These are phyloP conservation scores for Willowsia nigromaculata DNA, from an alignment of 2,888 invertebrate genomes.

Conservation along the genomic window DNA sequence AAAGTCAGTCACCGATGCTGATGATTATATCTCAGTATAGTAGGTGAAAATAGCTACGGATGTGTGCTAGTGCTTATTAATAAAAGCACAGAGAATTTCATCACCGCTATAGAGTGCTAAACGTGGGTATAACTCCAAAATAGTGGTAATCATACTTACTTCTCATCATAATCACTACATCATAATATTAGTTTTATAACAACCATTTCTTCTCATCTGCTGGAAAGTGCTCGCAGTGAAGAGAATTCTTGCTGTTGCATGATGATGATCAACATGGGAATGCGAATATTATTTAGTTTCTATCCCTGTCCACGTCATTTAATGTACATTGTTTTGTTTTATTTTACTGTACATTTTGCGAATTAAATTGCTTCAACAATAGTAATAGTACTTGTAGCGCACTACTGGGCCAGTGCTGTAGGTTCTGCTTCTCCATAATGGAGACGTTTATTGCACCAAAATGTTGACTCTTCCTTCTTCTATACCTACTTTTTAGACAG, in stretches of 20 bases:
- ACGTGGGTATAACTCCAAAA: neutral
- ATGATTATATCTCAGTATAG: neutral
- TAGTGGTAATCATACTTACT: neutral
- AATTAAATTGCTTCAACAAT: neutral
- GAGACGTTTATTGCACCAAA: neutral
- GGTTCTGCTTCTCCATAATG: neutral
- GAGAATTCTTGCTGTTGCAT: neutral
- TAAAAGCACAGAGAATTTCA: constrained; percentile 29
- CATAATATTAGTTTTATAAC: constrained; percentile 42
- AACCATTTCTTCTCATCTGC: neutral
- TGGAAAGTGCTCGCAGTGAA: neutral
- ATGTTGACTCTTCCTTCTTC: neutral
- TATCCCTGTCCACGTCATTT: neutral
- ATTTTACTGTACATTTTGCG: neutral
- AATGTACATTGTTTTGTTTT: neutral
- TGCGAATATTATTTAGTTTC: neutral
- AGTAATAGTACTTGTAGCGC: neutral
- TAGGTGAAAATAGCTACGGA: neutral
- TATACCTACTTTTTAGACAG: neutral
- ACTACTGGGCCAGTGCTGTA: neutral
- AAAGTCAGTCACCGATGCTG: neutral
- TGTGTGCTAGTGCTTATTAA: neutral
- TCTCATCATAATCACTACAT: constrained; percentile 33
- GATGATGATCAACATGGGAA: neutral
- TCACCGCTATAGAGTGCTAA: neutral